Percentiles rank a stretch among this genome's conserved stretches.
Conservation (phyloP, 2,797 vertebrate species). For the Eulemur albifrons region DNA sequence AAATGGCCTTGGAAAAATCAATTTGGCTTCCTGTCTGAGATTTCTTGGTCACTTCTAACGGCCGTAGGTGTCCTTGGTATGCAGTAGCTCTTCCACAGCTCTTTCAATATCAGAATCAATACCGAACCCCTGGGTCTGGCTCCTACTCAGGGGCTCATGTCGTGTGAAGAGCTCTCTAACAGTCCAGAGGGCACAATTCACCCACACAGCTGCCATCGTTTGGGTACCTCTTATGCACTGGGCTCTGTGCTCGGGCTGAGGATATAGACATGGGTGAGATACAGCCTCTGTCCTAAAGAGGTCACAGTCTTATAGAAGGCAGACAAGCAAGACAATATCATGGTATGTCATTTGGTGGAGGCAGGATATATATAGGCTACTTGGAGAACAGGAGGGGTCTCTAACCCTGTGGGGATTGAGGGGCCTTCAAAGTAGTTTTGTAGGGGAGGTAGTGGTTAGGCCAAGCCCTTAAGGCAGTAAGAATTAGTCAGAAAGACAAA, state of each 20-base stretch:
- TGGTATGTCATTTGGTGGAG: not conserved
- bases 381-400: not conserved
- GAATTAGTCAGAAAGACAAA: not conserved
- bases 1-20: slow-evolving; percentile 50
- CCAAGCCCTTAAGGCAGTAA: not conserved
- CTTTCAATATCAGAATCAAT: not conserved
- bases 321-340: not conserved
- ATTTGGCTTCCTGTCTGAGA: slow-evolving; percentile 33
- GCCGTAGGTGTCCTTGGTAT: not conserved
- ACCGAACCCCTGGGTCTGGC: not conserved
- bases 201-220: not conserved
- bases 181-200: not conserved
- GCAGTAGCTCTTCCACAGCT: not conserved
- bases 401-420: not conserved
- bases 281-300: not conserved
- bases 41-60: not conserved
- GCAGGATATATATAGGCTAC: not conserved
- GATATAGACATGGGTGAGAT: not conserved
- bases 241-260: not conserved
- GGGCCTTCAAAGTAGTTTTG: not conserved
- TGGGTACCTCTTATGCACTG: not conserved
- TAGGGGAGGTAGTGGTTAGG: not conserved
- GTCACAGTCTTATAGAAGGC: not conserved
- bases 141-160: not conserved
- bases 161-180: not conserved